phyloP scores from a whole-genome alignment of 2,113 vertebrate genomes.

The Podocnemis expansa region DNA sequence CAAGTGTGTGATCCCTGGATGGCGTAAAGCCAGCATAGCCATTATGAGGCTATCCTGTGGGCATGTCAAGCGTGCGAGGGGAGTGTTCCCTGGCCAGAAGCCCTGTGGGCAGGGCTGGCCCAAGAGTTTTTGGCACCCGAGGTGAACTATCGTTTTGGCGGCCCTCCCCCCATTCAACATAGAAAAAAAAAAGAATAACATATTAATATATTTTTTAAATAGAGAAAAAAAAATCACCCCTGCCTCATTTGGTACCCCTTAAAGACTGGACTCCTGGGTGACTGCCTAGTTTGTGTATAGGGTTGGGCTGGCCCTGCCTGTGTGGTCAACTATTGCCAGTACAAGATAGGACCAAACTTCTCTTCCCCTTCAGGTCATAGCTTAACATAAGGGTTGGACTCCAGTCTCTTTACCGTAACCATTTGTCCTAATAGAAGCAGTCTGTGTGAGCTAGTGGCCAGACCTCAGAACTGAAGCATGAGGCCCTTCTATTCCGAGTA shows the following conservation, averaged over 20 bases:
- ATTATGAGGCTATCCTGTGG: background rate
- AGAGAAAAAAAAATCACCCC: no score
- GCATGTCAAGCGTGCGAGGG: background rate
- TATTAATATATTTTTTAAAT: no score
- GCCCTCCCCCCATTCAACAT: no score
- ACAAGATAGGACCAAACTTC: background rate
- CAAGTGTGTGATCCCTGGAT: background rate
- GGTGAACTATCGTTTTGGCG: no score
- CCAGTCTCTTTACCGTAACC: background rate
- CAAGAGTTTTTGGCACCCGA: no score
- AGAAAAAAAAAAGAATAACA: no score
- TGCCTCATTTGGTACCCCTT: no score
- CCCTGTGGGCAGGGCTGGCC: background rate
- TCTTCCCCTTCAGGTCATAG: background rate
- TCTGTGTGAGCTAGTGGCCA: background rate
- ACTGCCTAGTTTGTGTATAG: no score
- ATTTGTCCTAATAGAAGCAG: accelerated
- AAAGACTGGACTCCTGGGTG: no score
- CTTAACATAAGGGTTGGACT: background rate
- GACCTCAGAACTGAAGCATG: background rate
- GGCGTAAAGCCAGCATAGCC: background rate
- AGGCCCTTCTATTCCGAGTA: background rate
- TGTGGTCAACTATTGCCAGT: background rate
- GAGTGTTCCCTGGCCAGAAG: background rate
- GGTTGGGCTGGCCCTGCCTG: no score